Conservation (phyloP, 1,140 invertebrate species). For the Ceratina japonica region DNA sequence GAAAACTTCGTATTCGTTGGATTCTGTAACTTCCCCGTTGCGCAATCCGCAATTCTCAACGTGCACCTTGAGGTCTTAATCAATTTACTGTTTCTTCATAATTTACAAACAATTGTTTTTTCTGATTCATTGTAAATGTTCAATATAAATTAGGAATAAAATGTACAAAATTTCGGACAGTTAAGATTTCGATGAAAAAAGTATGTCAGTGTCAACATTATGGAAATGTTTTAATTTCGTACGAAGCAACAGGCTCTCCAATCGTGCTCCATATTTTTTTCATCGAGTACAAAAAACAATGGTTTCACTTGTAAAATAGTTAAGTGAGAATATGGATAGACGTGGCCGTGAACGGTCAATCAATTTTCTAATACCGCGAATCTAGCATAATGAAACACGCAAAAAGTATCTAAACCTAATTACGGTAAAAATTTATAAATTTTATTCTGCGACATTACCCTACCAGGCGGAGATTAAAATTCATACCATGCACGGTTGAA, state of each 20-base stretch:
- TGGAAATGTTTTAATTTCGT: background rate
- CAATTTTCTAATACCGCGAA: background rate
- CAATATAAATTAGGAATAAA: background rate
- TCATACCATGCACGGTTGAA: too few relatives aligned
- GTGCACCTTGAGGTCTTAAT: background rate
- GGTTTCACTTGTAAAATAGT: background rate
- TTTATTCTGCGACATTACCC: background rate
- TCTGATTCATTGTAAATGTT: background rate
- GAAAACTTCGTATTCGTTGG: background rate
- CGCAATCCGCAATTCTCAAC: background rate
- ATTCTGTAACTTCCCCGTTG: background rate
- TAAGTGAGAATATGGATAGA: background rate
- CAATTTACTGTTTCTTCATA: background rate
- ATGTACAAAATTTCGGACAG: background rate
- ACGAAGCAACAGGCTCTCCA: background rate
- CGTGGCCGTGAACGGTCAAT: background rate
- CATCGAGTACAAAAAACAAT: background rate
- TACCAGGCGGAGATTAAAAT: slow-evolving; percentile 5
- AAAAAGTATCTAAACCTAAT: background rate
- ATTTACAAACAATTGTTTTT: background rate
- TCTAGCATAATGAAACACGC: background rate
- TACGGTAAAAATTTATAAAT: background rate
- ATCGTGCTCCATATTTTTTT: background rate
- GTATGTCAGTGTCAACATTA: background rate
- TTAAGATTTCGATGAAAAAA: background rate